A percentile compares a stretch with the other conserved stretches of the same genome.
Evolutionary conservation across 2,797 vertebrate genomes (phyloP).

Genomic region (Esox masquinongy): DNA sequence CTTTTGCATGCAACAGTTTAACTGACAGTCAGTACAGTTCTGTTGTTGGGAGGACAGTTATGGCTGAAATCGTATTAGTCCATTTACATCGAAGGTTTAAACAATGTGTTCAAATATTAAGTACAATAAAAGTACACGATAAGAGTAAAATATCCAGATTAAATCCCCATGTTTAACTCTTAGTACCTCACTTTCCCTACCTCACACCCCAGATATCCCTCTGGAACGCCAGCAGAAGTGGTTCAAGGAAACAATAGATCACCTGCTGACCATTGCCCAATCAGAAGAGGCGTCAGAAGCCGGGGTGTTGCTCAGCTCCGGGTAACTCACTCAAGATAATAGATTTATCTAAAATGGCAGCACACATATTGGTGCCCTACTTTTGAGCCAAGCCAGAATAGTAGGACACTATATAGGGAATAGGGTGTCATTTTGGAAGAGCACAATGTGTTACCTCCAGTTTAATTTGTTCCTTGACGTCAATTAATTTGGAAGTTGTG

Average conservation of each 20-base stretch:
- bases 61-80: too few relatives aligned
- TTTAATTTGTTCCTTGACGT: not conserved
- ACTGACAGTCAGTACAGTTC: too few relatives aligned
- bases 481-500: not conserved
- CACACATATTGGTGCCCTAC: not conserved
- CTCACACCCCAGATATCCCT: not conserved
- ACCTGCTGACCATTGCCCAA: not conserved
- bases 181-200: not conserved
- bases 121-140: too few relatives aligned
- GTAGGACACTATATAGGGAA: conserved; percentile 55
- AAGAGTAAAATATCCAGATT: too few relatives aligned
- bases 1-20: too few relatives aligned
- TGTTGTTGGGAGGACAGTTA: too few relatives aligned
- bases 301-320: conserved; percentile 84
- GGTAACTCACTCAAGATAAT: conserved; percentile 69
- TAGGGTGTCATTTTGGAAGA: not conserved
- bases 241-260: not conserved
- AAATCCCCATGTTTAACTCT: not conserved
- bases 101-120: too few relatives aligned
- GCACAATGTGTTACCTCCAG: not conserved
- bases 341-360: not conserved
- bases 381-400: not conserved
- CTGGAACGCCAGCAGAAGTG: not conserved
- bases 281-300: conserved; percentile 73
- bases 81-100: too few relatives aligned